These are phyloP conservation scores for Varroa destructor DNA, from an alignment of 1,140 invertebrate species.

Conservation along the genomic window DNA sequence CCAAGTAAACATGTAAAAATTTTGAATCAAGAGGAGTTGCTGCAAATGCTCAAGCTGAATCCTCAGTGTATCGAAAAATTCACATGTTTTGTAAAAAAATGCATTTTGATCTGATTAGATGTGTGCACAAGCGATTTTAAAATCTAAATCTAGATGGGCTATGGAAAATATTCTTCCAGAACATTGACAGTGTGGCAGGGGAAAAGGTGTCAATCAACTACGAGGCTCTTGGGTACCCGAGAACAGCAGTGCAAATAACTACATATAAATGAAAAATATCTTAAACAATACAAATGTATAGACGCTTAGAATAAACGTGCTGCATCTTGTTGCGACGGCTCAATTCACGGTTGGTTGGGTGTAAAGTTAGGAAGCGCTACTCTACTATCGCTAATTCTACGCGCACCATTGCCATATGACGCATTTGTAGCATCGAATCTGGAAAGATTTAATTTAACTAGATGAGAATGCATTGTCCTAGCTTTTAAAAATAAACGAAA, in stretches of 20 bases:
- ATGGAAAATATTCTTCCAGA: background rate
- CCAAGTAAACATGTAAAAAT: background rate
- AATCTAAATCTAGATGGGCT: background rate
- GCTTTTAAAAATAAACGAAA: no score
- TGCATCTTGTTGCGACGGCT: no score
- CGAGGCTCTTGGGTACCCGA: slow-evolving; percentile 5
- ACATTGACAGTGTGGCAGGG: background rate
- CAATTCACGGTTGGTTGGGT: no score
- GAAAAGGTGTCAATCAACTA: slow-evolving; percentile 1
- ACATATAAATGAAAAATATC: background rate
- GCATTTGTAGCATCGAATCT: no score
- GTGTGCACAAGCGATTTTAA: background rate
- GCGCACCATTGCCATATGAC: no score
- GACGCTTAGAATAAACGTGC: no score
- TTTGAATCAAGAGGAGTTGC: slow-evolving; percentile 3
- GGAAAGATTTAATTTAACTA: no score
- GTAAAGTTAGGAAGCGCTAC: no score
- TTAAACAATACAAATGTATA: no score
- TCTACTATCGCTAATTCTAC: no score
- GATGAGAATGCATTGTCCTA: no score
- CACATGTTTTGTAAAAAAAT: slow-evolving; percentile 6
- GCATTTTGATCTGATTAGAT: slow-evolving; percentile 1
- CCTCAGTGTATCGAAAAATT: background rate
- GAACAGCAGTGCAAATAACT: background rate
- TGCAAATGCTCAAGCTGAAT: slow-evolving; percentile 10